Evolutionary conservation across 2,797 vertebrate species (phyloP), one percentile per base, ranked within the genome.

Genomic region (Coreius guichenoti): DNA sequence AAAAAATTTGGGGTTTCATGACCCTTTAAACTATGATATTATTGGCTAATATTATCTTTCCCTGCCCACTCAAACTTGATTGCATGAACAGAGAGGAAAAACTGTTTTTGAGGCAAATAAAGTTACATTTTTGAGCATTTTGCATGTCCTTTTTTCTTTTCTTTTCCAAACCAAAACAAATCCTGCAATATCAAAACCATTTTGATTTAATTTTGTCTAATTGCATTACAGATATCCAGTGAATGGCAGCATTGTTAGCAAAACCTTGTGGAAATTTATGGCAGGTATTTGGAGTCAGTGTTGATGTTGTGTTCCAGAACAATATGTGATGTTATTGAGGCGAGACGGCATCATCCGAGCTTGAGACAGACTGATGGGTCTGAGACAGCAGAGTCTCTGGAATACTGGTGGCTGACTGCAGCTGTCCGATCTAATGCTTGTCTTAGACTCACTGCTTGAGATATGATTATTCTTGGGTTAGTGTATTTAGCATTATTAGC

Each of bases 381-480:
- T 58, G 31, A 77, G 74, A 36, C 51, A 76, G 74, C 74, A 76
- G 31, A 36, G 58, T 56, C 51, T 39, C 74, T 39, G 51, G 33
- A 58, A 77, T 36, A 77, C 78, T 47, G 78, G 43, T 49, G 61
- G 29, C 43, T 81, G 80, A 81, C 80, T 82, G 51, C 51, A 58
- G n/a, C 36, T 81, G 63, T 51, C 63, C 31, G 21, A 80, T 51
- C 45, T n/a, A 80, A 81, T 77, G 45, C 65, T 36, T 16, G 26
- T 47, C 63, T 39, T 43, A n/a, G 23, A 70, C 54, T 49, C 16
- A 8, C 14, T 16, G 7, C 54, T 61, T 5, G 3, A 39, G 58
- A 36, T 74, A 31, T 74, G 81, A 67, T 76, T 83, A 73, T 67
- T 75, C 39, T 67, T 76, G 3, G 31, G 58, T 76, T 75, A 14